Percentiles rank a stretch among this genome's conserved stretches.
Evolutionary conservation across 2,888 invertebrate genomes (phyloP).

Genomic region (Neocrepidodera transversa): DNA sequence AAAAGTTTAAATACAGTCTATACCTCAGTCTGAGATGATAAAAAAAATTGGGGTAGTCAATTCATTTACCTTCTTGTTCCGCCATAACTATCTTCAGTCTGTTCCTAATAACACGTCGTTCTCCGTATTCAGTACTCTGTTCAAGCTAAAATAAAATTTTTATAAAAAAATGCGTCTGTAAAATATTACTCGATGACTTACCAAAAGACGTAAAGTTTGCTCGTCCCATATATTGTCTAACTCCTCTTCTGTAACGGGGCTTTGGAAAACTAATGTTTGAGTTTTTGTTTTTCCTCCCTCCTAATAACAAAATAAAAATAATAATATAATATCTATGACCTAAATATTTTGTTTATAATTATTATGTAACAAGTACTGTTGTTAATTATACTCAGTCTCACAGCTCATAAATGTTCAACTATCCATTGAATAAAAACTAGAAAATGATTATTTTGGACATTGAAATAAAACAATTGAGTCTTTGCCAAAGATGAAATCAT

Average conservation of each 20-base stretch:
- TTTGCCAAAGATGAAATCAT: background rate
- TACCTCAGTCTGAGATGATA: no score
- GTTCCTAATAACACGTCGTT: constrained; percentile 80
- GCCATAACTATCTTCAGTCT: constrained; percentile 85
- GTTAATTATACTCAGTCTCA: background rate
- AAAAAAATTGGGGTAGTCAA: no score
- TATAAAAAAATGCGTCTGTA: background rate
- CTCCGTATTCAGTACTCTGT: constrained; percentile 86
- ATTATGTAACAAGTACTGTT: no score
- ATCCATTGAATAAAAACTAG: background rate
- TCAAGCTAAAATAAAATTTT: constrained; percentile 70
- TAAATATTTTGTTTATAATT: no score
- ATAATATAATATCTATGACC: no score
- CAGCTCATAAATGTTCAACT: background rate
- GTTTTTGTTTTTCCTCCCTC: constrained; percentile 57
- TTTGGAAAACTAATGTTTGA: constrained; percentile 55
- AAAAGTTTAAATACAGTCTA: no score
- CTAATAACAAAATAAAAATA: constrained; percentile 41
- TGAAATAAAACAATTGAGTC: background rate
- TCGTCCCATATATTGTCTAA: constrained; percentile 82
- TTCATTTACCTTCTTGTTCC: constrained; percentile 81
- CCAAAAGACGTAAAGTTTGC: constrained; percentile 73
- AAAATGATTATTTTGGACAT: background rate
- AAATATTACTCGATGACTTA: constrained; percentile 57
- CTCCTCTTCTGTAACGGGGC: constrained; percentile 65